Percentiles rank a stretch among this genome's conserved stretches.
These are phyloP conservation scores for Stegostoma tigrinum DNA, from an alignment of 2,113 vertebrate species.

Conservation along the genomic window DNA sequence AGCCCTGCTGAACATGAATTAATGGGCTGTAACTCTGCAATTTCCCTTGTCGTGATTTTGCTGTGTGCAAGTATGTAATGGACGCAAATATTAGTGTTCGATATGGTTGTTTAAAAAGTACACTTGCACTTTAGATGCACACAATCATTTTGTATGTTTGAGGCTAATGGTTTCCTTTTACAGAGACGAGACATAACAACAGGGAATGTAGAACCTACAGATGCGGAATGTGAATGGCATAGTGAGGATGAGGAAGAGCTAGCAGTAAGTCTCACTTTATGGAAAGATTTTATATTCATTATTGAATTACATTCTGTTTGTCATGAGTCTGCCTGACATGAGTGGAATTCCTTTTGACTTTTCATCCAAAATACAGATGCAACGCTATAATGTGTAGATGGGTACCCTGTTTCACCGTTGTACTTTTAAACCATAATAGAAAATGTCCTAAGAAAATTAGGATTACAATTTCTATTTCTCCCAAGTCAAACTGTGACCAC, in stretches of 20 bases:
- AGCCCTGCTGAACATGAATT: too few species aligned
- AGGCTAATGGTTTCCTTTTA: conserved; percentile 31
- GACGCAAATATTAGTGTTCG: too few species aligned
- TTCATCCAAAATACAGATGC: neutral
- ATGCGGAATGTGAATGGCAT: conserved; percentile 88
- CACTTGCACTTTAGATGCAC: neutral
- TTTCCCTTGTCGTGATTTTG: too few species aligned
- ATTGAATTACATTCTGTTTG: neutral
- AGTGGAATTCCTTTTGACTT: too few species aligned
- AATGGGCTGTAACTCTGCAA: too few species aligned
- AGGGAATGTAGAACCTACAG: conserved; percentile 81
- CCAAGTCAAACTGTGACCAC: neutral
- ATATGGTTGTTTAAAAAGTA: too few species aligned
- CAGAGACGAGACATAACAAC: conserved; percentile 83
- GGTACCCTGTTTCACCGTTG: neutral
- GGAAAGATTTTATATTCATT: neutral
- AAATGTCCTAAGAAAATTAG: neutral
- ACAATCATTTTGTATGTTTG: neutral
- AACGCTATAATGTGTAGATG: neutral
- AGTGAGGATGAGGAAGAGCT: conserved; percentile 89
- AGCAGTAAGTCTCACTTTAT: conserved; percentile 65
- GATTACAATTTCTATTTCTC: neutral
- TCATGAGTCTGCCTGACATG: neutral
- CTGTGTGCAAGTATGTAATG: too few species aligned
- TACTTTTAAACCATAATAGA: neutral